Evolutionary conservation across 2,797 vertebrate species (phyloP), one percentile per base, ranked within the genome.

Genomic region (Hirundo rustica): DNA sequence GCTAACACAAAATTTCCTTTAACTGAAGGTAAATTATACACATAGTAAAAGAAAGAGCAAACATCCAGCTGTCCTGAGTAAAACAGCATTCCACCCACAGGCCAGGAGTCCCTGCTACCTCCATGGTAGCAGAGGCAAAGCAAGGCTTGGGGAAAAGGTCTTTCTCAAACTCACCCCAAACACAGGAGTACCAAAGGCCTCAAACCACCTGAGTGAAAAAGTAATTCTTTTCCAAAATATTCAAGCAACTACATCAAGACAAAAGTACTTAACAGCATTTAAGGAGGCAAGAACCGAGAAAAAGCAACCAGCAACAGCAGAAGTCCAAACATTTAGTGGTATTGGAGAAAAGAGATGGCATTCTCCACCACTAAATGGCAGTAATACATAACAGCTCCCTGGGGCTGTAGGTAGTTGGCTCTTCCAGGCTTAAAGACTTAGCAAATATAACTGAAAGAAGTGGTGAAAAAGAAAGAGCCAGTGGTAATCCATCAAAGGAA

Each of bases 301-400:
- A 70, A 53, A 77, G 10, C 0, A 54, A 0, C 26, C 21, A 12
- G 7, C 5, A 40, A 1, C 14, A 65, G 0, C 17, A 34, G 7
- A 82, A 80, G 11, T 36, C 15, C 23, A 74, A 68, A 50, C 16
- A 23, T 62, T 65, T 76, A 64, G 32, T 50, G 26, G 5, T 15
- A 4, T 79, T 25, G 67, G 34, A 65, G 26, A 74, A 91, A 74
- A 74, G 10, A 60, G 75, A 38, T n/a, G 12, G 36, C 5, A 70
- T 38, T 21, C 11, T 76, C 26, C 23, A 64, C 7, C 4, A 53
- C 30, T 48, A 84, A 57, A 71, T 55, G 78, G 13, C 36, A 58
- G 12, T 45, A 72, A 45, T 32, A 42, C 1, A 0, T 40, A 79
- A 61, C 4, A 45, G 27, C 13, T 91, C 29, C 36, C n/a, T 47